Evolutionary conservation across 1,140 invertebrate genomes (phyloP).

Genomic region (Neodiprion lecontei): DNA sequence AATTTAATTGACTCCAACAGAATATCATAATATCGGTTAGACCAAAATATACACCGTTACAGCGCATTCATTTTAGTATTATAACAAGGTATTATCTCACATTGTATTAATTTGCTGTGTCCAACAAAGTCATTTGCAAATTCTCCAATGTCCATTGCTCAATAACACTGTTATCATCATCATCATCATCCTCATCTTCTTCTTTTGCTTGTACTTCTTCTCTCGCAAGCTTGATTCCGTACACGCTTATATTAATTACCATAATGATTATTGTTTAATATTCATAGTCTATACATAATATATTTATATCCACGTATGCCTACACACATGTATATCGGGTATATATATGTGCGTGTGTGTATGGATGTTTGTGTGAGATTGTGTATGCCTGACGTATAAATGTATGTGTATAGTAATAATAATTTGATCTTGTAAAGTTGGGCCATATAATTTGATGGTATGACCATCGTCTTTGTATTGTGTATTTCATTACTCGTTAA

Average conservation of each 20-base stretch:
- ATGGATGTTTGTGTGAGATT: slow-evolving; percentile 11
- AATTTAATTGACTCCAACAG: slow-evolving; percentile 62
- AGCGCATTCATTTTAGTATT: neutral
- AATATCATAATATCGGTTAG: slow-evolving; percentile 44
- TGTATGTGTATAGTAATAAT: neutral
- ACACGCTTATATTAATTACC: neutral
- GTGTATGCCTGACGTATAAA: neutral
- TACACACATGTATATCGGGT: neutral
- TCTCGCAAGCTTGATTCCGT: neutral
- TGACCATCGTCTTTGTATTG: neutral
- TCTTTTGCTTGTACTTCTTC: neutral
- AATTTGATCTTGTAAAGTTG: slow-evolving; percentile 10
- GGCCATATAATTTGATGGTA: neutral
- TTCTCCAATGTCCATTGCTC: slow-evolving; percentile 7
- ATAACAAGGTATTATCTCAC: neutral
- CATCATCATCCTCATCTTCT: too few relatives aligned
- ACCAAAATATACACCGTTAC: slow-evolving; percentile 33
- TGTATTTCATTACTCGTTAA: neutral
- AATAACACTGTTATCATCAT: neutral
- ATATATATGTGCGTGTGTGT: slow-evolving; percentile 8
- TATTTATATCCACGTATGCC: neutral
- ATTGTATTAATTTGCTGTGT: neutral
- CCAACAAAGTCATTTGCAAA: neutral
- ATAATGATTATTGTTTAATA: neutral
- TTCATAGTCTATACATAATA: neutral